phyloP scores from a whole-genome alignment of 2,113 vertebrate genomes.

The Verasper variegatus region DNA sequence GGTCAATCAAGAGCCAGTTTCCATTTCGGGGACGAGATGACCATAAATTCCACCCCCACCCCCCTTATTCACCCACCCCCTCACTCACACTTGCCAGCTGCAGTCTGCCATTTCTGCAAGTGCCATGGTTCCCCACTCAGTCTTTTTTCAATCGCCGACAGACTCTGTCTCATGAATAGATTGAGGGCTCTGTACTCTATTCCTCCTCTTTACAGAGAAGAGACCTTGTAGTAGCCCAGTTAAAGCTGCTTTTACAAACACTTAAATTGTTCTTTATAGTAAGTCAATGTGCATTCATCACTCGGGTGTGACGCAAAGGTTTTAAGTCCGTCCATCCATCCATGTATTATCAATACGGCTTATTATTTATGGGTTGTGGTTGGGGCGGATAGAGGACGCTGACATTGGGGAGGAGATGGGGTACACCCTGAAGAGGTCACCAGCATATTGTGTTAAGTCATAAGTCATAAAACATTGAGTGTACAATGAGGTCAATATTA shows the following conservation, averaged over 20 bases:
- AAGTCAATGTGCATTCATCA: background rate
- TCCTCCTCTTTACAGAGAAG: slow-evolving; percentile 27
- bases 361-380: too few species aligned
- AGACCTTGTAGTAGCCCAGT: background rate
- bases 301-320: background rate
- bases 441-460: background rate
- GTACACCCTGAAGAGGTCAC: background rate
- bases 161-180: slow-evolving; percentile 26
- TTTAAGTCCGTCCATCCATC: background rate
- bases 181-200: slow-evolving; percentile 30
- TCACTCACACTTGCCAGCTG: slow-evolving; percentile 37
- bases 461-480: too few species aligned
- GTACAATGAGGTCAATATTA: too few species aligned
- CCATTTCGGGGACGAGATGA: slow-evolving; percentile 65
- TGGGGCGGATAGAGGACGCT: background rate
- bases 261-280: background rate
- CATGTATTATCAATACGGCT: background rate
- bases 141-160: slow-evolving; percentile 18
- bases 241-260: background rate
- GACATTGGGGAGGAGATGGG: too few species aligned
- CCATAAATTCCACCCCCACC: slow-evolving; percentile 68
- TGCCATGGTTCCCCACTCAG: slow-evolving; percentile 26
- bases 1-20: slow-evolving; percentile 82
- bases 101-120: slow-evolving; percentile 50
- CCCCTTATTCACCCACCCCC: background rate